These are phyloP conservation scores for Drosophila busckii DNA, from an alignment of 1,140 invertebrate species.

Conservation along the genomic window DNA sequence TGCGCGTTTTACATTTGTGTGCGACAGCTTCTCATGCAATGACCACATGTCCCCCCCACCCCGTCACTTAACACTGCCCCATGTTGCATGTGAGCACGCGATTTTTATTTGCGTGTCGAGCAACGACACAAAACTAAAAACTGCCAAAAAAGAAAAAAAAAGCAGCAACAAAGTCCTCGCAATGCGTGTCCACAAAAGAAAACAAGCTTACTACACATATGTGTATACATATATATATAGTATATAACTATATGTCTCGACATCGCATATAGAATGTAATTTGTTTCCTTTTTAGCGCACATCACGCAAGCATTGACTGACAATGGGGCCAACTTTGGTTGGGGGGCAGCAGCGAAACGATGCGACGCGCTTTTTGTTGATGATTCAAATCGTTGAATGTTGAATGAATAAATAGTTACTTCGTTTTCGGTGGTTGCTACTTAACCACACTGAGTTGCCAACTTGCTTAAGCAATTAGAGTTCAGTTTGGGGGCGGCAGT, in stretches of 20 bases:
- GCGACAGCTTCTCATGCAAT: constrained; percentile 56
- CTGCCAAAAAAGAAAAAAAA: constrained; percentile 35
- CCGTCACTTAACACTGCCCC: constrained; percentile 30
- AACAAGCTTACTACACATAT: constrained; percentile 2
- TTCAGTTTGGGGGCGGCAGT: neutral
- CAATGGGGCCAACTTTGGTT: no score
- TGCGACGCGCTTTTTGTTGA: constrained; percentile 45
- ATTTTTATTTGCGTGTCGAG: constrained; percentile 66
- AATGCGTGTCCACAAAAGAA: constrained; percentile 42
- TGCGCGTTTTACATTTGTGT: constrained; percentile 61
- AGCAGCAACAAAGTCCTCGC: constrained; percentile 38
- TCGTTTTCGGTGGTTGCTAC: constrained; percentile 6
- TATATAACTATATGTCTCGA: constrained; percentile 1
- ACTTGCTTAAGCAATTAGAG: neutral
- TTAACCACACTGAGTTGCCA: constrained; percentile 16
- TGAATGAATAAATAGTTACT: constrained; percentile 38
- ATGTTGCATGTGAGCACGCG: constrained; percentile 65
- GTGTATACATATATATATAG: constrained; percentile 3
- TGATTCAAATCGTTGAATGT: constrained; percentile 60
- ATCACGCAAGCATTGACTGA: constrained; percentile 44
- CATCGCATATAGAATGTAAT: constrained; percentile 46
- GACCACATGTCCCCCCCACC: constrained; percentile 3
- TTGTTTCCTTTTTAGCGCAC: constrained; percentile 33
- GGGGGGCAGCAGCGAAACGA: constrained; percentile 15
- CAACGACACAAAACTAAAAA: constrained; percentile 35